Evolutionary conservation across 2,113 vertebrate species (phyloP), one percentile per base, ranked within the genome.

Genomic region (Prunella himalayana): DNA sequence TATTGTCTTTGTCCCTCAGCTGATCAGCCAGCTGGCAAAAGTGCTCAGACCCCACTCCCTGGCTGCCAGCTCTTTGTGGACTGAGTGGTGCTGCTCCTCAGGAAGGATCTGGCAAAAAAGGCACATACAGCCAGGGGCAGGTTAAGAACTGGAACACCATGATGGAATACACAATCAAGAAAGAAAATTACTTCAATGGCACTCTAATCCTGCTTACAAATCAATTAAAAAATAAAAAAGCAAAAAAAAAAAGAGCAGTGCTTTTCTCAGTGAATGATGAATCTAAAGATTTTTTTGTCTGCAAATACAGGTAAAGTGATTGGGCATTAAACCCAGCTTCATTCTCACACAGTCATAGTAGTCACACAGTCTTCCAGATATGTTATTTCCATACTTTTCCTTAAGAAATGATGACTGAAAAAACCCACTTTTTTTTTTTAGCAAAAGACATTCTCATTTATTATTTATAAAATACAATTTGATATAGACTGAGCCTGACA

Each of bases 21-120:
- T 92, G 82, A 88, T 56, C 79, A 90, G 80, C 86, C 92, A 94
- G 90, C 76, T 93, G 91, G 85, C 76, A 93, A 47, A 90, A 93
- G 57, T 4, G 5, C 68, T 50, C 63, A 57, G 71, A 7, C 33
- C 49, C 66, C 4, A 0, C 28, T 83, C 39, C 22, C 30, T 0
- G 1, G n/a, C 37, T 93, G 82, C 75, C 88, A 86, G 68, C 37
- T 71, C 85, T 51, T 45, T n/a, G 21, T 1, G 8, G 39, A 15
- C 24, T 24, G 27, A 60, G 54, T 21, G 49, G 41, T 54, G 66
- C 60, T 77, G 66, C 90, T 90, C 24, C 86, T 81, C 54, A 44
- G 64, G 63, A 86, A 86, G 33, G 41, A 54, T 15, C 50, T 66
- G 44, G 35, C 71, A 85, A 30, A 69, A 47, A 77, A 69, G 59